Evolutionary conservation across 2,797 vertebrate genomes (phyloP).

Genomic region (Ispidina lecontei): DNA sequence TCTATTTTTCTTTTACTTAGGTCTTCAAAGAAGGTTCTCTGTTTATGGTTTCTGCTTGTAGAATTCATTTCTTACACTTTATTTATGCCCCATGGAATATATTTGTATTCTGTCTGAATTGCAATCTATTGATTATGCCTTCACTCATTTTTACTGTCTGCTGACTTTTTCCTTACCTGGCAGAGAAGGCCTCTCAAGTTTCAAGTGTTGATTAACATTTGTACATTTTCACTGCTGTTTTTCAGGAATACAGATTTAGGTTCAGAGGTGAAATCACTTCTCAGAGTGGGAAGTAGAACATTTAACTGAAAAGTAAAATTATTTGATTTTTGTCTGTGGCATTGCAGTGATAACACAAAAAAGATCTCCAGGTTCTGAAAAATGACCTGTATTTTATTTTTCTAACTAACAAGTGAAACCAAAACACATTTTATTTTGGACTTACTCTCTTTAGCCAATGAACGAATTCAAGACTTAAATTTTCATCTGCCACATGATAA

Average conservation of each 20-base stretch:
- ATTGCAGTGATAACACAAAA: neutral
- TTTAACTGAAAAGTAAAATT: neutral
- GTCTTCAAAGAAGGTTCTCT: slow-evolving; percentile 21
- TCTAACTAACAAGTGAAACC: neutral
- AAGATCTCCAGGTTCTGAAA: neutral
- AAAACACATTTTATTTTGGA: neutral
- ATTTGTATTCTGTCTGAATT: neutral
- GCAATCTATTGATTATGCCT: neutral
- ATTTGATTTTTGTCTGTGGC: neutral
- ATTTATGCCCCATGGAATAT: neutral
- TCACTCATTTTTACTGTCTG: neutral
- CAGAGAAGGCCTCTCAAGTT: neutral
- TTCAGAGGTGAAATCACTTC: neutral
- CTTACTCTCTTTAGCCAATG: neutral
- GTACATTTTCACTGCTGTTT: neutral
- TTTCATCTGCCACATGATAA: slow-evolving; percentile 16
- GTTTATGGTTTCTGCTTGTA: slow-evolving; percentile 8
- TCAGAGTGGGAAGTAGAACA: neutral
- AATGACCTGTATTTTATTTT: neutral
- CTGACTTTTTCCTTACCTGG: neutral
- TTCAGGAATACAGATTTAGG: neutral
- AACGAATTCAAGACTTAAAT: neutral
- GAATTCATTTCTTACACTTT: neutral
- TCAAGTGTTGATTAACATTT: neutral
- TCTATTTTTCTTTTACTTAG: slow-evolving; percentile 29